Base-by-base conservation (phyloP, 2,888 invertebrate genomes). In the Cecidostiba fungosa region DNA sequence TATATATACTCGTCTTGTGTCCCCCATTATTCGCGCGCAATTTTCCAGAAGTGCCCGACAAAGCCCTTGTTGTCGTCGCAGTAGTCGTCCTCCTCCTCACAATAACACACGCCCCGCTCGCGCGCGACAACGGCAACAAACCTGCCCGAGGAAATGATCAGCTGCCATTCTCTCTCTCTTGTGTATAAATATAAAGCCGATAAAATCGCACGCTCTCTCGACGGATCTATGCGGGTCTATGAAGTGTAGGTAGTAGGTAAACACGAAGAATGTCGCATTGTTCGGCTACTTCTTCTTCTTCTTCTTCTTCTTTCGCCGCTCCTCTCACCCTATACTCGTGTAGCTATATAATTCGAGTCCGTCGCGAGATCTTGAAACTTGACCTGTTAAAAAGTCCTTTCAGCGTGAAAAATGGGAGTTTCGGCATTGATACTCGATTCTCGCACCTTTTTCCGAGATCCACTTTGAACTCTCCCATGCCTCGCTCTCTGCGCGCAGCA, bases 371-470 rank as follows among this genome's bases (percentile, higher is more conserved):
- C 89, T 87, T 89, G 91, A 91, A 92, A 92, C 91, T 91, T 90
- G 91, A 92, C 92, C 92, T 90, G 91, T 92, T 92, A 91, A 91
- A 91, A 92, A 92, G 92, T 92, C 91, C 89, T 91, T 91, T 90
- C 85, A 87, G 73, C 79, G 59, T 6, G 43, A 43, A 43, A 43
- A 43, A 19, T 39, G 16, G 73, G 12, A 3, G 23, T 10, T 10
- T 12, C 50, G 19, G 29, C 29, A 8, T 29, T 50, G 74, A 47
- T 16, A 29, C 50, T 74, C 50, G 23, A 74, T 77, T 77, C 47
- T 77, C 54, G 16, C 50, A 10, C 19, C 59, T 77, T 47, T 47
- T 32, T 16, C 8, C 0, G 39, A 39, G 8, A 39, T 39, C 8
- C 39, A 39, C 39, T 39, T 8, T 6, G 39, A 6, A 8, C 43